phyloP scores from a whole-genome alignment of 2,113 vertebrate genomes.

The Bubo blakistoni region DNA sequence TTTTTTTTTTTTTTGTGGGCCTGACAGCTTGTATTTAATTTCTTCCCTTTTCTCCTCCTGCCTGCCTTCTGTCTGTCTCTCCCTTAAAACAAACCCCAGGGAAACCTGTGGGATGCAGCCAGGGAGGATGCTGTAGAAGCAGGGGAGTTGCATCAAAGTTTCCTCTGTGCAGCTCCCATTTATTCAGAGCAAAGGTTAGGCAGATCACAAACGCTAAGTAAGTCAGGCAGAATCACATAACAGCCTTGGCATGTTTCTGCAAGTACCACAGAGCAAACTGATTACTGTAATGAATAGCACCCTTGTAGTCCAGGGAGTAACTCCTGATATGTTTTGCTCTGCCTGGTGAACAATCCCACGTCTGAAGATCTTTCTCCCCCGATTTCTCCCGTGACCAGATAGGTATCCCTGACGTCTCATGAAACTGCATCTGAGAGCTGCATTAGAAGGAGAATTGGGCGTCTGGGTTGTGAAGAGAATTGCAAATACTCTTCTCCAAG shows the following conservation, averaged over 20 bases:
- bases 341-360: not conserved
- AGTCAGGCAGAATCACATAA: not conserved
- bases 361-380: not conserved
- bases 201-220: not conserved
- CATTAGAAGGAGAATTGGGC: not conserved
- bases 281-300: not conserved
- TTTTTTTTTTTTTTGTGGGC: not conserved
- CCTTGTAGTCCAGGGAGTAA: not conserved
- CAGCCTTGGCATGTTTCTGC: slow-evolving; percentile 29
- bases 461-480: not conserved
- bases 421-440: not conserved
- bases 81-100: not conserved
- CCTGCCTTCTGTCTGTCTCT: not conserved
- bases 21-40: not conserved
- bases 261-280: not conserved
- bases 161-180: not conserved
- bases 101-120: not conserved
- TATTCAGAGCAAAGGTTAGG: slow-evolving; percentile 16
- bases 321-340: not conserved
- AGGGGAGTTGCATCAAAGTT: not conserved
- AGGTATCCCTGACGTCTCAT: not conserved
- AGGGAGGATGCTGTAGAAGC: not conserved
- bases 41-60: not conserved
- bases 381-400: not conserved
- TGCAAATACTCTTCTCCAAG: not conserved